Evolutionary conservation across 2,113 vertebrate species (phyloP), one percentile per base, ranked within the genome.

Genomic region (Cyphomyrus plagiostoma): DNA sequence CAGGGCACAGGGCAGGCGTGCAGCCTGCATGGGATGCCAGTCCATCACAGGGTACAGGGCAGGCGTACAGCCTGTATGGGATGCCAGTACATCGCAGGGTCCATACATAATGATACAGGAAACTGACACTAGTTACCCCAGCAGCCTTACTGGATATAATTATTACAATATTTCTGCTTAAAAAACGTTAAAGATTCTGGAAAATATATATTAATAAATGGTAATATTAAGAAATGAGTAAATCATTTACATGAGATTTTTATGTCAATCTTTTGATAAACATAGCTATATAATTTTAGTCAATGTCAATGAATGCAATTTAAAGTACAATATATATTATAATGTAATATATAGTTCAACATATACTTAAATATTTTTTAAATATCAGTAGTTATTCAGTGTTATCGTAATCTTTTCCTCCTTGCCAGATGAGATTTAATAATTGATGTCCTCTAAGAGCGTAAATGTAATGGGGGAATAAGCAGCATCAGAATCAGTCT

Each of bases 361-460:
- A 83, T 85, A 85, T 85, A 9, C n/a, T 62, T 23, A n/a, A 45
- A 80, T 49, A 35, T 87, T 90, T 62, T 45, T 91, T 11, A 77
- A 88, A 89, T 23, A 74, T 83, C 35, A 56, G 19, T 21, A 56
- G 53, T 13, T 91, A 49, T 85, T 91, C 84, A 23, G 70, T n/a
- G 11, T 39, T 89, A 80, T 77, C 70, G 6, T 80, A 80, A 80
- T 80, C 42, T 80, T 42, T 77, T 77, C 26, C 3, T 77, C 70
- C 13, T 77, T 42, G 30, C 74, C 74, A 21, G 35, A 42, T 42
- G 74, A 80, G 35, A 80, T 35, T 39, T 80, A 80, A 42, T 80
- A 80, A 80, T 80, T 42, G 74, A 42, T 15, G 35, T 42, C 74
- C 74, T 15, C 62, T 30, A 26, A 70, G 62, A 30, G 62, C 15